A percentile compares a stretch with the other conserved stretches of the same genome.
These are phyloP conservation scores for Epinotia nisella DNA, from an alignment of 2,888 invertebrate species.

Conservation along the genomic window DNA sequence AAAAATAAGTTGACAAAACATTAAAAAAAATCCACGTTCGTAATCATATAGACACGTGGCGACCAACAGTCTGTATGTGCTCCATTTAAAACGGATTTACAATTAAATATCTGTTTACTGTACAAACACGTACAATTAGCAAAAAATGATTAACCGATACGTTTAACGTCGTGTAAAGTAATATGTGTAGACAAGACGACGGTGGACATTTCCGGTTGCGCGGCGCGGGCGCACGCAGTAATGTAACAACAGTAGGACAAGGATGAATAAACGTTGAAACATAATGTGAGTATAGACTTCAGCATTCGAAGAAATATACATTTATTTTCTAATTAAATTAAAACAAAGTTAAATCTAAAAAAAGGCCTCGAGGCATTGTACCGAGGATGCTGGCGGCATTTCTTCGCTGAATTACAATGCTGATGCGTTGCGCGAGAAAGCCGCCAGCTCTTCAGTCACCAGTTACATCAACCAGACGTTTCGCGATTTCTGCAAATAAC, in stretches of 20 bases:
- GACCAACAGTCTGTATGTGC: slow-evolving; percentile 25
- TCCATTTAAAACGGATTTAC: slow-evolving; percentile 28
- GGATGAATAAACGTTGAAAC: neutral
- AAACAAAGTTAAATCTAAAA: too few species aligned
- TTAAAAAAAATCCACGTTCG: neutral
- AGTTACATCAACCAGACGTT: too few species aligned
- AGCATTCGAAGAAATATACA: too few species aligned
- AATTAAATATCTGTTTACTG: slow-evolving; percentile 17
- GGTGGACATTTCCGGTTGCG: slow-evolving; percentile 43
- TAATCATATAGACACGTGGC: slow-evolving; percentile 12
- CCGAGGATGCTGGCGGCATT: too few species aligned
- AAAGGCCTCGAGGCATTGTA: too few species aligned
- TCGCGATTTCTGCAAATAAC: too few species aligned
- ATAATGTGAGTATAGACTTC: too few species aligned
- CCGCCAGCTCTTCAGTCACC: too few species aligned
- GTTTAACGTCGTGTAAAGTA: slow-evolving; percentile 43
- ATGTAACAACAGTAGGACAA: slow-evolving; percentile 13
- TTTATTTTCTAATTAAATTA: too few species aligned
- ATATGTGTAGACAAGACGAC: slow-evolving; percentile 43
- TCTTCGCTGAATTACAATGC: too few species aligned
- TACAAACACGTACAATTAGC: slow-evolving; percentile 24
- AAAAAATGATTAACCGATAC: slow-evolving; percentile 30
- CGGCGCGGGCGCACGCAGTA: slow-evolving; percentile 22
- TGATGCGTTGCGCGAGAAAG: too few species aligned
- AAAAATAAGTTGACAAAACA: too few species aligned